A percentile compares a stretch with the other conserved stretches of the same genome.
Evolutionary conservation across 2,888 invertebrate species (phyloP).

Genomic region (Prosapia bicincta): DNA sequence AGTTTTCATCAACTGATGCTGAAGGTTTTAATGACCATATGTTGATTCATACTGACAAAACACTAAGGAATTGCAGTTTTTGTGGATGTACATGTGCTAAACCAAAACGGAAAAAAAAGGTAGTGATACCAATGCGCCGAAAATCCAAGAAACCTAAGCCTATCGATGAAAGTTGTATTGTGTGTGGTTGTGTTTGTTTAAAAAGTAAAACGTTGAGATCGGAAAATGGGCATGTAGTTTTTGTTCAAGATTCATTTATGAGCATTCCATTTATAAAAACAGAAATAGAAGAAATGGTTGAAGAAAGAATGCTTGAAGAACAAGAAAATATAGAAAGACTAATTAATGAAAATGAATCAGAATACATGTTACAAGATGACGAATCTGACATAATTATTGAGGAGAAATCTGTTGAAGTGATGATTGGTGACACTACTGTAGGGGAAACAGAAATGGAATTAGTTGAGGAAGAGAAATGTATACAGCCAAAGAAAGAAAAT

Average conservation of each 20-base stretch:
- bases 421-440: too few relatives aligned
- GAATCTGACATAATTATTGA: not conserved
- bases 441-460: not conserved
- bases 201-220: not conserved
- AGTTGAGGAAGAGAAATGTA: not conserved
- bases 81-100: not conserved
- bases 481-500: not conserved
- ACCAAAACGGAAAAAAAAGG: not conserved
- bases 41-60: not conserved
- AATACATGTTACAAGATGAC: not conserved
- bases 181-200: not conserved
- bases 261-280: not conserved
- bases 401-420: not conserved
- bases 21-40: not conserved
- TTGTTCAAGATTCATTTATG: not conserved
- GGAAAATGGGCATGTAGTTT: not conserved
- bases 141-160: not conserved
- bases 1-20: not conserved
- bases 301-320: not conserved
- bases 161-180: not conserved
- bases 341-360: not conserved
- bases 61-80: not conserved
- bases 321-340: not conserved
- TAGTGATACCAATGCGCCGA: not conserved
- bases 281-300: not conserved